A percentile compares a stretch with the other conserved stretches of the same genome.
Evolutionary conservation across 1,140 invertebrate genomes (phyloP).

Genomic region (Pogonomyrmex barbatus): DNA sequence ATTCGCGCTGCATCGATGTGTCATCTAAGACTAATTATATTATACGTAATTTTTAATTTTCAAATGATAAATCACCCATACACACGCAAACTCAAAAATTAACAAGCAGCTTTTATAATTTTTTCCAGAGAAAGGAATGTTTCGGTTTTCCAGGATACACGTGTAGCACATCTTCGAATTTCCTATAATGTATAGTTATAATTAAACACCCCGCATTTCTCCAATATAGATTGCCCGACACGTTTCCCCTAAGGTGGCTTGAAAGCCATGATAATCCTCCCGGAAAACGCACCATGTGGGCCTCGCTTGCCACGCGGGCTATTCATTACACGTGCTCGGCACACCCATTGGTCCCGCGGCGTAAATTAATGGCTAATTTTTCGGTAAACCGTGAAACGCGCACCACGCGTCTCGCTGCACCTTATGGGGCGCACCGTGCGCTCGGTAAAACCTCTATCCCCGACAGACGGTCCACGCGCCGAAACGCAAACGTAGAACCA

Average conservation of each 20-base stretch:
- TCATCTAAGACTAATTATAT: neutral
- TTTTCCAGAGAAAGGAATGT: neutral
- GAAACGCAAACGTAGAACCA: slow-evolving; percentile 77
- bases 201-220: slow-evolving; percentile 53
- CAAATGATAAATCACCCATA: neutral
- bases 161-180: slow-evolving; percentile 6
- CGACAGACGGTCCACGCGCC: slow-evolving; percentile 83
- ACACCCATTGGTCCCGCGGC: slow-evolving; percentile 70
- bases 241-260: slow-evolving; percentile 65
- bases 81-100: neutral
- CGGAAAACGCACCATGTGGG: slow-evolving; percentile 78
- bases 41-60: neutral
- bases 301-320: slow-evolving; percentile 64
- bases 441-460: slow-evolving; percentile 61
- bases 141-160: slow-evolving; percentile 45
- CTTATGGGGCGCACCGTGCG: slow-evolving; percentile 71
- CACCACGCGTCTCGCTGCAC: slow-evolving; percentile 74
- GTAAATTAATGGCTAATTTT: slow-evolving; percentile 84
- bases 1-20: neutral
- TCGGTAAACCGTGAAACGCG: slow-evolving; percentile 83
- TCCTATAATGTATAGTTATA: slow-evolving; percentile 45
- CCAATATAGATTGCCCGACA: slow-evolving; percentile 53
- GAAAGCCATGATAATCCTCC: slow-evolving; percentile 68
- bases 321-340: slow-evolving; percentile 75
- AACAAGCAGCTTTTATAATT: neutral